Evolutionary conservation across 2,797 vertebrate genomes (phyloP), one percentile per base, ranked within the genome.

Genomic region (Sternarchorhynchus goeldii): DNA sequence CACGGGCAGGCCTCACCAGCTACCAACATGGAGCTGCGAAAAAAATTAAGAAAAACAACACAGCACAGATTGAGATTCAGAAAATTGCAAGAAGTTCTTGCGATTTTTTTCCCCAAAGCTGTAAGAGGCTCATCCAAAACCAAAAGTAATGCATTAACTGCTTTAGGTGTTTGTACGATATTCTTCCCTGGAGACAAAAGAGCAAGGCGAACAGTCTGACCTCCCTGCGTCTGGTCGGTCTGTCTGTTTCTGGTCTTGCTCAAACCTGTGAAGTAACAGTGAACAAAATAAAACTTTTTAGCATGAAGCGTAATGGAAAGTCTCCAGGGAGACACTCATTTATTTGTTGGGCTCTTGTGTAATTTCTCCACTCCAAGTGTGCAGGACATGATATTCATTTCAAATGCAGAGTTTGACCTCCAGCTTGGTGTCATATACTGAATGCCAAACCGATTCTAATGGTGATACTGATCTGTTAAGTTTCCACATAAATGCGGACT

Each of bases 181-280:
- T 14, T 50, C 2, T 45, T 2, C 6, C 8, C 12, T 3, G 6
- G 2, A n/a, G 56, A 65, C 3, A 65, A 14, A 3, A 8, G 1
- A 12, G 62, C 34, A 59, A 36, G 77, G 76, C 34, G 2, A 78
- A 76, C 53, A 10, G 14, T 2, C 45, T 90, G 83, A 93, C 93
- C 92, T 92, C 86, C 91, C 90, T 88, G 87, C 62, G 36, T 71
- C 76, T 53, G 83, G 74, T 60, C 84, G 82, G 70, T 84, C 87
- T 45, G n/a, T 80, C 55, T 86, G 87, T 64, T 87, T 87, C 65
- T 89, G 86, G 64, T 92, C 90, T 45, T 90, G 89, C 55, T 92
- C 90, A 74, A 87, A 77, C 87, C 93, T 94, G 84, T 39, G 78
- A 80, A 39, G 62, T n/a, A 12, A 79, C 39, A 83, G 45, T 73